These are phyloP conservation scores for Hiodon alosoides DNA, from an alignment of 2,113 vertebrate species.

Conservation along the genomic window DNA sequence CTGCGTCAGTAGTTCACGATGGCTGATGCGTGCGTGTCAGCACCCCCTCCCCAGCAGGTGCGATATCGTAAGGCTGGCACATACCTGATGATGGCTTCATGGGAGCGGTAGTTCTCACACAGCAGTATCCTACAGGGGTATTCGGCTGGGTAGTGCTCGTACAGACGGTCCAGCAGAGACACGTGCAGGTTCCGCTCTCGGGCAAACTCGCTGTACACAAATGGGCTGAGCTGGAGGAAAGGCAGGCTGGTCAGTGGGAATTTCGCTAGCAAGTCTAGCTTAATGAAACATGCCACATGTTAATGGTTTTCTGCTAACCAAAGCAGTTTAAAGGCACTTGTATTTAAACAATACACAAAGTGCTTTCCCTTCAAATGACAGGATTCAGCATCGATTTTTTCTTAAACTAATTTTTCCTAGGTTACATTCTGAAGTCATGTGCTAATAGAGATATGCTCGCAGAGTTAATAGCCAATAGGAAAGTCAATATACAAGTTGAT, in stretches of 20 bases:
- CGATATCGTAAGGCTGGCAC: constrained; percentile 68
- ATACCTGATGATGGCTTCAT: constrained; percentile 99
- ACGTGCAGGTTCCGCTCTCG: constrained; percentile 94
- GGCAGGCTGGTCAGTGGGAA: constrained; percentile 4
- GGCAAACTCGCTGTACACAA: constrained; percentile 98
- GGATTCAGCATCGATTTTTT: neutral
- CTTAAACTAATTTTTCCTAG: neutral
- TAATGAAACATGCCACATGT: too few relatives aligned
- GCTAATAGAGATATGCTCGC: neutral
- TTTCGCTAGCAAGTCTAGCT: too few relatives aligned
- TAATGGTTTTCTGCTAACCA: neutral
- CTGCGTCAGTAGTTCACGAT: too few relatives aligned
- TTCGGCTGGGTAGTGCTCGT: constrained; percentile 93
- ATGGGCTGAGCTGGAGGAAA: constrained; percentile 87
- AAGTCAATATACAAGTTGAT: too few relatives aligned
- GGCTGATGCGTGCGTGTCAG: too few relatives aligned
- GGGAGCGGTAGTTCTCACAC: constrained; percentile 99
- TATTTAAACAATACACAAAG: neutral
- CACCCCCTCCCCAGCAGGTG: constrained; percentile 23
- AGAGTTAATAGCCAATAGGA: too few relatives aligned
- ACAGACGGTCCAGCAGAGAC: constrained; percentile 90
- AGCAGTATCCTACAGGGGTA: constrained; percentile 95
- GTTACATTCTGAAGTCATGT: neutral
- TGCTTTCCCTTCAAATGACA: neutral
- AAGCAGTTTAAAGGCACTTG: neutral